phyloP scores from a whole-genome alignment of 2,888 invertebrate genomes.

The Synanthedon myopaeformis region DNA sequence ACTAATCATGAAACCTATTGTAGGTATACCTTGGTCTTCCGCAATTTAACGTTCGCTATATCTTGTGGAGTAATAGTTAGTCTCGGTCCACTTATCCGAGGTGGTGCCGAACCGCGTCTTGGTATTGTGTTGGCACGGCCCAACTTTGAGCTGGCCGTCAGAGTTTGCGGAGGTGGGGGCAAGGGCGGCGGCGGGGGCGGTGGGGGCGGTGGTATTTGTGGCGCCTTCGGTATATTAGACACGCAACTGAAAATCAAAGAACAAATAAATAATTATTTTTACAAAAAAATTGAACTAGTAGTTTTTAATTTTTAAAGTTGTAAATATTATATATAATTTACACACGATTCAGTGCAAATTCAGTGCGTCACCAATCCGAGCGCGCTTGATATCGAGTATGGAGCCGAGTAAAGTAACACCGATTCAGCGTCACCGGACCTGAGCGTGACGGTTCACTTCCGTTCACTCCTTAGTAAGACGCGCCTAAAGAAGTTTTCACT shows the following conservation, averaged over 20 bases:
- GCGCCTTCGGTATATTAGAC: not conserved
- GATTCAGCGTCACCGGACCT: no score
- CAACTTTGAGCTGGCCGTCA: conserved; percentile 20
- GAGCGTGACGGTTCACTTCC: no score
- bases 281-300: no score
- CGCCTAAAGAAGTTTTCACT: no score
- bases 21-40: conserved; percentile 45
- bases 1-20: not conserved
- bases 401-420: no score
- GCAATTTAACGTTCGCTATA: conserved; percentile 57
- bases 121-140: conserved; percentile 45
- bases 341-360: no score
- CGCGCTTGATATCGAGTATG: no score
- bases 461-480: no score
- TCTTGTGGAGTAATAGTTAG: conserved; percentile 58
- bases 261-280: not conserved
- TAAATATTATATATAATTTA: no score
- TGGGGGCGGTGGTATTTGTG: conserved; percentile 21
- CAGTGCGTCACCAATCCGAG: no score
- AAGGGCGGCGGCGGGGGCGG: conserved; percentile 46
- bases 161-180: conserved; percentile 30
- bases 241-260: not conserved
- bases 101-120: conserved; percentile 53
- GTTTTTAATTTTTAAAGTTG: no score
- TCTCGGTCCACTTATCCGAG: conserved; percentile 38